These are phyloP conservation scores for Imbricaverruca yamaguchii DNA, from an alignment of 2,888 invertebrate genomes.

Conservation along the genomic window DNA sequence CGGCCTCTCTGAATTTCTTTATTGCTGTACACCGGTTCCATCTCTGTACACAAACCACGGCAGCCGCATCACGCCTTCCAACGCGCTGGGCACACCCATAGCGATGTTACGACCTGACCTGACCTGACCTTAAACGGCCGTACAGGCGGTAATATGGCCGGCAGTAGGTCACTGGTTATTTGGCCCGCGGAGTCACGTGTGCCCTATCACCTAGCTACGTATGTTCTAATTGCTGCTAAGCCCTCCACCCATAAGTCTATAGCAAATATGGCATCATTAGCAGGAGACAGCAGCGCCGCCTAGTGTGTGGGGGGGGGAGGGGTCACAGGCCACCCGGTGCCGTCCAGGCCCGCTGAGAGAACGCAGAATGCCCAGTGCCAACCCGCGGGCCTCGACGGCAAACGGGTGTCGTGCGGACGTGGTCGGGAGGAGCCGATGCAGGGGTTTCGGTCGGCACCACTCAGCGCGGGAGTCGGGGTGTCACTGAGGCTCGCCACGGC, in stretches of 20 bases:
- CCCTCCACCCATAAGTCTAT: constrained; percentile 12
- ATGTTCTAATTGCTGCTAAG: not conserved
- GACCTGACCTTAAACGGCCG: too few relatives aligned
- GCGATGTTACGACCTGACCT: too few relatives aligned
- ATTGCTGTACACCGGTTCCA: constrained; percentile 11
- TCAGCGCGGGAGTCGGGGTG: too few relatives aligned
- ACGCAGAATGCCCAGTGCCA: constrained; percentile 13
- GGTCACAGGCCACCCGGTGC: not conserved
- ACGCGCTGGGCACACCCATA: too few relatives aligned
- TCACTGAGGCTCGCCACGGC: too few relatives aligned
- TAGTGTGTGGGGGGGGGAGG: not conserved
- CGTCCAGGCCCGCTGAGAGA: constrained; percentile 3
- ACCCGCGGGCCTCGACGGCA: not conserved
- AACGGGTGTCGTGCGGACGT: not conserved
- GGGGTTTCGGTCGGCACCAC: not conserved
- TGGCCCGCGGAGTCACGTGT: too few relatives aligned
- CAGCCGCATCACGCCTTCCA: not conserved
- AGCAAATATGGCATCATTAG: constrained; percentile 10
- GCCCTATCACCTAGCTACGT: not conserved
- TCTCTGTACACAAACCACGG: not conserved
- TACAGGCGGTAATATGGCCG: too few relatives aligned
- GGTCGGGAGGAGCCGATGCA: not conserved
- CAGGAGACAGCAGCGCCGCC: not conserved
- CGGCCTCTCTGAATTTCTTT: not conserved
- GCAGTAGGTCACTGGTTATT: not conserved